Evolutionary conservation across 2,113 vertebrate genomes (phyloP).

Genomic region (Catharus minimus): DNA sequence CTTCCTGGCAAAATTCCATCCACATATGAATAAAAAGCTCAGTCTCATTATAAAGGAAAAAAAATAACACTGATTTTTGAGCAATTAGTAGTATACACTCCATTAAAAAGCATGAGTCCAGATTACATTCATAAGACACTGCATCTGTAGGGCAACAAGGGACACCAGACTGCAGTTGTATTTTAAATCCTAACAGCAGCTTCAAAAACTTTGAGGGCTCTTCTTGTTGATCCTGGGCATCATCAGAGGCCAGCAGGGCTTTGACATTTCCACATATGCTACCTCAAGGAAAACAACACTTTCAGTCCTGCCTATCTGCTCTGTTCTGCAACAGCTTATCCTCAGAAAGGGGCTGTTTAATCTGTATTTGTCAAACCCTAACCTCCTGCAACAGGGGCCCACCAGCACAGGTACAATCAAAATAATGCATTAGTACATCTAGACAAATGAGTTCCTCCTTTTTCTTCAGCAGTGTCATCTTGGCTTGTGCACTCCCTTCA

Average conservation of each 20-base stretch:
- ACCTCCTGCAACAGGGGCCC: not conserved
- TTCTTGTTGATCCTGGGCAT: not conserved
- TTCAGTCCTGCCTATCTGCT: not conserved
- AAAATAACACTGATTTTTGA: not conserved
- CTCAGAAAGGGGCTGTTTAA: not conserved
- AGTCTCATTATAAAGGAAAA: not conserved
- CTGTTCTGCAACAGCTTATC: not conserved
- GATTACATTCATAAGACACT: not conserved
- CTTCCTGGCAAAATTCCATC: conserved; percentile 46
- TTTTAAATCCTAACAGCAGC: not conserved
- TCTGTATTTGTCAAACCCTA: not conserved
- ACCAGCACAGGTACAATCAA: not conserved
- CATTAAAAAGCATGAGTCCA: conserved; percentile 1
- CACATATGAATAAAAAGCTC: not conserved
- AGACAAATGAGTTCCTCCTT: conserved; percentile 11
- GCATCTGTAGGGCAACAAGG: not conserved
- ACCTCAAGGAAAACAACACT: not conserved
- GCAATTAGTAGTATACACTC: not conserved
- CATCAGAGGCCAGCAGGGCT: not conserved
- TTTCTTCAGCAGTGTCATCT: conserved; percentile 6
- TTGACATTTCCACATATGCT: not conserved
- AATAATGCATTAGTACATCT: conserved; percentile 29
- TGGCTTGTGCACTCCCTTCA: not conserved
- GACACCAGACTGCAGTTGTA: not conserved
- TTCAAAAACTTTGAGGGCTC: not conserved